Evolutionary conservation across 2,888 invertebrate genomes (phyloP).

Genomic region (Watsonalla cultraria): DNA sequence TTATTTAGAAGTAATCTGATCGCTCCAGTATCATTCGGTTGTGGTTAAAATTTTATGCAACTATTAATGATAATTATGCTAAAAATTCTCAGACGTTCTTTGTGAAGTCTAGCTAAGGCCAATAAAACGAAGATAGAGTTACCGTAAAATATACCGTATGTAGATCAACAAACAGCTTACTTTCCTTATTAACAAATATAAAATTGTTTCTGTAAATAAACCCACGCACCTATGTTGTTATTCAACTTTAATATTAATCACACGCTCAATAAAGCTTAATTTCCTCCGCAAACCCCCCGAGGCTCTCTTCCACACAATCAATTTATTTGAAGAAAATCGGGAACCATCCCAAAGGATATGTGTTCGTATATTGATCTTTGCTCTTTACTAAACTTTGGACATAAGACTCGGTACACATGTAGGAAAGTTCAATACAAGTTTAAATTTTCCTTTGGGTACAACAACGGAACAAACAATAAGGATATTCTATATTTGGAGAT

Average conservation of each 20-base stretch:
- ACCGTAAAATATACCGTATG: too few relatives aligned
- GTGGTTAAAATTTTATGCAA: too few relatives aligned
- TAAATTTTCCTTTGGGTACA: neutral
- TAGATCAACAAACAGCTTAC: too few relatives aligned
- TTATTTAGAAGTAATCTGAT: too few relatives aligned
- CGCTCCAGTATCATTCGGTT: too few relatives aligned
- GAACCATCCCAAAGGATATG: conserved; percentile 1
- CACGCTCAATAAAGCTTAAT: neutral
- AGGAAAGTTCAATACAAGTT: neutral
- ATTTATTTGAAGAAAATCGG: conserved; percentile 7
- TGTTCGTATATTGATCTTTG: neutral
- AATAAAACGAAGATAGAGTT: too few relatives aligned
- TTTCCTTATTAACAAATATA: too few relatives aligned
- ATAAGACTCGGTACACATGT: neutral
- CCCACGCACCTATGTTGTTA: neutral
- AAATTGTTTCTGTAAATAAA: too few relatives aligned
- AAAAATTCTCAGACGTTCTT: too few relatives aligned
- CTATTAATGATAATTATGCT: too few relatives aligned
- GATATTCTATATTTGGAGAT: neutral
- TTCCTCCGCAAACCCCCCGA: conserved; percentile 1
- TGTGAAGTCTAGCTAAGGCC: too few relatives aligned
- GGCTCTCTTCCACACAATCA: conserved; percentile 3
- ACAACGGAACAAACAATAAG: neutral
- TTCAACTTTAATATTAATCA: neutral
- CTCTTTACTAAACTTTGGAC: neutral